Conservation (phyloP, 2,888 invertebrate genomes). For the Epinotia demarniana region DNA sequence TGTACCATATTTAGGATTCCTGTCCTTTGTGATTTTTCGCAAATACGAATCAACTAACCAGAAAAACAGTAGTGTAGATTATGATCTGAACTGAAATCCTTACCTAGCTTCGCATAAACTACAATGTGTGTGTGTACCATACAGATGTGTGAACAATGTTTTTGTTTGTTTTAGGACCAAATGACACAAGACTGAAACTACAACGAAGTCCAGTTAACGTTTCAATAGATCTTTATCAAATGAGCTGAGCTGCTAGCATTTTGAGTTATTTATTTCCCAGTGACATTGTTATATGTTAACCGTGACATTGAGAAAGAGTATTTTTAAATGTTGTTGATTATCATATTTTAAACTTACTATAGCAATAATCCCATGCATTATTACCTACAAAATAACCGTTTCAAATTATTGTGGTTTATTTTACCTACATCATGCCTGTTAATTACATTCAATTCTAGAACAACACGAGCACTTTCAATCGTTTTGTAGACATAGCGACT, state of each 20-base stretch:
- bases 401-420: constrained; percentile 1
- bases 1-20: too few species aligned
- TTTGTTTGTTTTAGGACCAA: constrained; percentile 67
- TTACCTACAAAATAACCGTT: not conserved
- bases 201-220: constrained; percentile 71
- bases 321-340: constrained; percentile 49
- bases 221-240: constrained; percentile 56
- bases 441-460: not conserved
- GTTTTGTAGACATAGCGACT: not conserved
- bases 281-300: constrained; percentile 54
- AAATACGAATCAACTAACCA: too few species aligned
- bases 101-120: not conserved
- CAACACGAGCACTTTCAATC: not conserved
- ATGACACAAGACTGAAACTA: constrained; percentile 76
- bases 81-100: not conserved
- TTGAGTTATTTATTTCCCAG: constrained; percentile 61
- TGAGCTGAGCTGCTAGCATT: constrained; percentile 55
- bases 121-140: not conserved
- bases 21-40: too few species aligned
- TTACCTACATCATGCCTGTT: not conserved
- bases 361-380: too few species aligned
- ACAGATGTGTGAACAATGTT: not conserved
- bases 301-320: constrained; percentile 51
- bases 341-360: constrained; percentile 14
- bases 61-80: too few species aligned